These are phyloP conservation scores for Volucella inflata DNA, from an alignment of 2,888 invertebrate species.

Conservation along the genomic window DNA sequence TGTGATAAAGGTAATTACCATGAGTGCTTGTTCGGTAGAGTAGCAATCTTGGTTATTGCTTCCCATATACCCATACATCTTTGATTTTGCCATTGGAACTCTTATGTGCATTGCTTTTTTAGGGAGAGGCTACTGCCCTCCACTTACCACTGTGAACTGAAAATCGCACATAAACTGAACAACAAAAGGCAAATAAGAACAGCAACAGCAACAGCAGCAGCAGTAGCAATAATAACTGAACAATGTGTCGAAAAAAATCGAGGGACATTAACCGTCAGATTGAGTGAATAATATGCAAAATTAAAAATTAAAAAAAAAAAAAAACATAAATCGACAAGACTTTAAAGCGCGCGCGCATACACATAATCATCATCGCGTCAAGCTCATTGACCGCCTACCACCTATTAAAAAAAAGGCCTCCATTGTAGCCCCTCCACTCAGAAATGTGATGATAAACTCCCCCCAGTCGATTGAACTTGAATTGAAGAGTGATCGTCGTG, in stretches of 20 bases:
- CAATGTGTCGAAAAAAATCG: constrained; percentile 66
- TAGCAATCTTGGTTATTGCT: constrained; percentile 20
- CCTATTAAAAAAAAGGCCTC: constrained; percentile 19
- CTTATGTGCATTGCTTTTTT: constrained; percentile 24
- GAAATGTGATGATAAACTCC: constrained; percentile 30
- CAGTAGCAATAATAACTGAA: neutral
- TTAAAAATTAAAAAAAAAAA: constrained; percentile 4
- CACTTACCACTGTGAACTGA: constrained; percentile 30
- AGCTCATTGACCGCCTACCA: constrained; percentile 58
- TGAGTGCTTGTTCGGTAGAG: constrained; percentile 1
- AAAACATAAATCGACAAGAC: neutral
- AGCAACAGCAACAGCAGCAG: neutral
- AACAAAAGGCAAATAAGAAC: constrained; percentile 17
- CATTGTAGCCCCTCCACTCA: too few relatives aligned
- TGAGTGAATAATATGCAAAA: constrained; percentile 52
- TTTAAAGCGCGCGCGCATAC: constrained; percentile 14
- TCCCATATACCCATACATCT: neutral
- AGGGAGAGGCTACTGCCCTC: constrained; percentile 44
- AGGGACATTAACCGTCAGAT: constrained; percentile 73
- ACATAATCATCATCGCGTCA: constrained; percentile 19
- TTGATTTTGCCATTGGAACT: constrained; percentile 11
- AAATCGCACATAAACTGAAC: constrained; percentile 19
- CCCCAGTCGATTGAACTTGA: constrained; percentile 68
- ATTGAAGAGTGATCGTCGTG: constrained; percentile 44
- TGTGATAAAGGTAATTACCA: constrained; percentile 49